Percentiles rank a stretch among this genome's conserved stretches.
These are phyloP conservation scores for Sula dactylatra DNA, from an alignment of 2,113 vertebrate genomes.

Conservation along the genomic window DNA sequence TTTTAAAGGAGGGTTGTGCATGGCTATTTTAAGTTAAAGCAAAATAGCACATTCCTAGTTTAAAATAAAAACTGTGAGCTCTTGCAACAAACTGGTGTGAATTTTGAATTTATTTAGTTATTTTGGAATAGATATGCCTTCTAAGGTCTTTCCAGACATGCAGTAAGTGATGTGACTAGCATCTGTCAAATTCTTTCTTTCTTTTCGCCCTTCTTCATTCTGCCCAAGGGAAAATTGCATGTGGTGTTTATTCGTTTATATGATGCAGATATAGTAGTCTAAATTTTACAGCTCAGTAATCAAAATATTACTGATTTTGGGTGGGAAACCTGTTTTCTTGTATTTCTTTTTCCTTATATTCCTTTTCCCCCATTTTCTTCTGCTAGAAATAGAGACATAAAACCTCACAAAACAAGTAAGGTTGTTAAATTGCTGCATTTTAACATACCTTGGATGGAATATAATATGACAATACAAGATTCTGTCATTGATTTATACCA, in stretches of 20 bases:
- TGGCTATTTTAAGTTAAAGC: conserved; percentile 4
- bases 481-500: neutral
- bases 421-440: neutral
- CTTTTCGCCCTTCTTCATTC: neutral
- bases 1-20: neutral
- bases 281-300: neutral
- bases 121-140: conserved; percentile 5
- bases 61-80: conserved; percentile 39
- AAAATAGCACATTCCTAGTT: conserved; percentile 5
- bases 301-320: neutral
- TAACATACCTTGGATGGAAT: neutral
- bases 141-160: neutral
- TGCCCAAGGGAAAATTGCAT: neutral
- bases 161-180: neutral
- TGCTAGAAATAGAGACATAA: neutral
- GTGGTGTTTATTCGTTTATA: neutral
- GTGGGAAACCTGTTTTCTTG: neutral
- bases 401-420: neutral
- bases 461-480: neutral
- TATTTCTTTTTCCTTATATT: neutral
- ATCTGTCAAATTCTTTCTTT: conserved; percentile 1
- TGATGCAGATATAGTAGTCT: neutral
- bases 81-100: conserved; percentile 34
- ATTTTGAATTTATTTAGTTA: conserved; percentile 48
- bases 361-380: neutral